Evolutionary conservation across 2,113 vertebrate species (phyloP).

Genomic region (Acinonyx jubatus): DNA sequence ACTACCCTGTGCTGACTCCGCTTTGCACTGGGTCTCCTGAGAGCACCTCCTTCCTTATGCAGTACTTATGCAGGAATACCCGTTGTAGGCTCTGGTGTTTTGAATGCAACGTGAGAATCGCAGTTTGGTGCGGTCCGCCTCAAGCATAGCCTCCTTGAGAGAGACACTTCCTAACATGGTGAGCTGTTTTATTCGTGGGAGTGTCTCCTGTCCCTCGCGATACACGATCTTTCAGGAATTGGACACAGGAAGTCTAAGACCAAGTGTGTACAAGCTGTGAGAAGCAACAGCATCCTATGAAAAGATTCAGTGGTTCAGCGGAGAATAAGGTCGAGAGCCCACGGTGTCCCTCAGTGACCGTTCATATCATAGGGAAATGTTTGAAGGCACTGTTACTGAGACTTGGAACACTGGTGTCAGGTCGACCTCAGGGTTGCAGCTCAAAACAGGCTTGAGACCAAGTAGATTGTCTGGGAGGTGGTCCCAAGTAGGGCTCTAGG

Average conservation of each 20-base stretch:
- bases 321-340: background rate
- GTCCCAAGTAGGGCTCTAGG: background rate
- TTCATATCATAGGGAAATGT: background rate
- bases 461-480: background rate
- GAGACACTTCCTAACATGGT: too few species aligned
- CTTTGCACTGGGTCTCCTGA: background rate
- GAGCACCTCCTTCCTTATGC: background rate
- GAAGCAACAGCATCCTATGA: background rate
- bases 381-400: background rate
- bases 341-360: too few species aligned
- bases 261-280: background rate
- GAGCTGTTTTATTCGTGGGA: background rate
- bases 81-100: background rate
- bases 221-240: background rate
- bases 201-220: background rate
- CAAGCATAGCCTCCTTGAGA: background rate
- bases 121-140: accelerated
- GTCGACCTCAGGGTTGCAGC: background rate
- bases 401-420: background rate
- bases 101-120: background rate
- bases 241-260: background rate
- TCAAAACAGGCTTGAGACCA: background rate
- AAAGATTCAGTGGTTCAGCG: background rate
- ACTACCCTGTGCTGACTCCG: background rate
- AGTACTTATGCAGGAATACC: too few species aligned